A percentile compares a stretch with the other conserved stretches of the same genome.
Evolutionary conservation across 2,888 invertebrate genomes (phyloP).

Genomic region (Polydrusus pterygomalis): DNA sequence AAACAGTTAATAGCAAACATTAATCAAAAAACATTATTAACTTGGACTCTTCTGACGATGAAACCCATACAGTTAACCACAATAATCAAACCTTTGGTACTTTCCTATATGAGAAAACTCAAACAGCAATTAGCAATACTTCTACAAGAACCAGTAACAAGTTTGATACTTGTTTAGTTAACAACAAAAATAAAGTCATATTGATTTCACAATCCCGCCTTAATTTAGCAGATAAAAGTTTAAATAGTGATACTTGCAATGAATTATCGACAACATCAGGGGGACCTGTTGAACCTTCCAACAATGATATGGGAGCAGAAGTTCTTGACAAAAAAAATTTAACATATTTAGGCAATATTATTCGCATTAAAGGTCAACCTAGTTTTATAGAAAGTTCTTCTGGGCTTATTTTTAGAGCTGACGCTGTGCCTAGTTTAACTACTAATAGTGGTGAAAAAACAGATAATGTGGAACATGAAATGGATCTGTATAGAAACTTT

Average conservation of each 20-base stretch:
- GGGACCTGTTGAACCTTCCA: not conserved
- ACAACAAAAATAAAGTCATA: not conserved
- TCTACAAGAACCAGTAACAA: not conserved
- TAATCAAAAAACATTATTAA: not conserved
- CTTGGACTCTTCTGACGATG: conserved; percentile 16
- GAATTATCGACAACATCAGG: not conserved
- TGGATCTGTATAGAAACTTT: not conserved
- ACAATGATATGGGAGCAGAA: not conserved
- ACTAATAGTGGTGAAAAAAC: not conserved
- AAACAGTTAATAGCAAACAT: not conserved
- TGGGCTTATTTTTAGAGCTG: not conserved
- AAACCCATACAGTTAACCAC: not conserved
- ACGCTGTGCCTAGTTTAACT: not conserved
- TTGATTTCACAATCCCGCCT: too few relatives aligned
- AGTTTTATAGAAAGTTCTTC: not conserved
- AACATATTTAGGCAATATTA: conserved; percentile 7
- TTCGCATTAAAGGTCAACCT: conserved; percentile 9
- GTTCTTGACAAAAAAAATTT: not conserved
- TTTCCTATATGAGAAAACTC: not conserved
- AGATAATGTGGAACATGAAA: not conserved
- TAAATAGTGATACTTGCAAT: not conserved
- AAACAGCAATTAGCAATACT: not conserved
- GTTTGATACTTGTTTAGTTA: too few relatives aligned
- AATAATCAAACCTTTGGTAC: not conserved
- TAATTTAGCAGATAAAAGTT: not conserved